Evolutionary conservation across 1,140 invertebrate genomes (phyloP), one percentile per base, ranked within the genome.

Genomic region (Chelonus insularis): DNA sequence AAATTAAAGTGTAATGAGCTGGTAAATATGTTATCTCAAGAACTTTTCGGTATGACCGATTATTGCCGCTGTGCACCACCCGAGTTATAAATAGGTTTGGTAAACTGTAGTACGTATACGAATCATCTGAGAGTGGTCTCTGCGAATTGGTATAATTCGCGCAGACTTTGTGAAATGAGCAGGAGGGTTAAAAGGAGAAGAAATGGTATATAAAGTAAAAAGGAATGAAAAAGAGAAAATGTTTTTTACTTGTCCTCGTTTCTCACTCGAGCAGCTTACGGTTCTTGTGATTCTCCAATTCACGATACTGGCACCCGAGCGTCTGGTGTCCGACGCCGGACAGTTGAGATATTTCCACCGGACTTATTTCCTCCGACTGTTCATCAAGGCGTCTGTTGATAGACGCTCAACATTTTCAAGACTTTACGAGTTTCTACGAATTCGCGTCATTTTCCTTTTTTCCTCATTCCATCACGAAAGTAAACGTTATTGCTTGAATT

Each of bases 301-400:
- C 47, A 39, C 37, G n/a, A 12, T 12, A 23, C 25, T 52, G 50
- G 32, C 25, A 34, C 50, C 50, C 29, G 32, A 36, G 14, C 16
- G 50, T 52, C 32, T 52, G 50, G 47, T 23, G 50, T 29, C 14
- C 50, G 16, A 45, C 16, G 16, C 11, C 32, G 50, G 50, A 52
- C 50, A 52, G 50, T 52, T 52, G 50, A 52, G 16, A 52, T 52
- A 52, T 52, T 52, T 52, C 12, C 16, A 52, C 25, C 12, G 12
- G 32, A 52, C 50, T n/a, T n/a, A n/a, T 52, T 36, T 36, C 16
- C n/a, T 23, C 32, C 6, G 21, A 8, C 29, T 52, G 2, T 23
- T 12, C 5, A 29, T 52, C 50, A 52, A 8, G 12, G 20, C 12
- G 43, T 39, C n/a, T 2, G 37, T 39, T 39, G 37, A 39, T 39